Conservation (phyloP, 2,888 invertebrate species). For the Eilema depressum region DNA sequence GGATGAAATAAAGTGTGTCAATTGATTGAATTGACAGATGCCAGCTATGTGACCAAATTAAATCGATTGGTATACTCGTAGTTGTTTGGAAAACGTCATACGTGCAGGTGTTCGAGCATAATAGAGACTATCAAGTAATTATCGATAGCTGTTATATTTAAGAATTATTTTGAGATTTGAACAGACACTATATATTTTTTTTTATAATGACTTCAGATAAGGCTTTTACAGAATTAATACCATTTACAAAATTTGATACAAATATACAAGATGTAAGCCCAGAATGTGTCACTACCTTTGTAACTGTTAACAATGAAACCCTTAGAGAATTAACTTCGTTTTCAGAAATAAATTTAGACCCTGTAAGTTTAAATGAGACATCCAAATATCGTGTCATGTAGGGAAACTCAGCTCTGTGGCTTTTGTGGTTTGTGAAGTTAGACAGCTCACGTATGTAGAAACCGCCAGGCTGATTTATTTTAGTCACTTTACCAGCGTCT, state of each 20-base stretch:
- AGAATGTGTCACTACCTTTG: no score
- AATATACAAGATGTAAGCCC: no score
- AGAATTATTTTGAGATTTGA: not conserved
- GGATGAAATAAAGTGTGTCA: no score
- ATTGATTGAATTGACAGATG: not conserved
- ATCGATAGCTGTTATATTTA: not conserved
- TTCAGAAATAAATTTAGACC: not conserved
- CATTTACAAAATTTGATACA: no score
- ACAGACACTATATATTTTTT: no score
- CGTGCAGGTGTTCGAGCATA: not conserved
- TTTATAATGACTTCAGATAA: no score
- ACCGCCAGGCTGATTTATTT: slow-evolving; percentile 1
- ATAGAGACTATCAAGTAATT: not conserved
- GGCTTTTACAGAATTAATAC: no score
- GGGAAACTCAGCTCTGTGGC: not conserved
- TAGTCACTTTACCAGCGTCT: not conserved
- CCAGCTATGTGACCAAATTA: no score
- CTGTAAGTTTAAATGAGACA: not conserved
- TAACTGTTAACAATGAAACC: not conserved
- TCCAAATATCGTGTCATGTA: not conserved
- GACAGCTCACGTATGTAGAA: not conserved
- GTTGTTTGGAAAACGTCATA: not conserved
- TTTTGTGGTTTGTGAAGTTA: not conserved
- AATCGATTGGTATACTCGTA: not conserved
- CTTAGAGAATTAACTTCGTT: not conserved